Percentiles rank a stretch among this genome's conserved stretches.
These are phyloP conservation scores for Morus bassanus DNA, from an alignment of 2,797 vertebrate species.

Conservation along the genomic window DNA sequence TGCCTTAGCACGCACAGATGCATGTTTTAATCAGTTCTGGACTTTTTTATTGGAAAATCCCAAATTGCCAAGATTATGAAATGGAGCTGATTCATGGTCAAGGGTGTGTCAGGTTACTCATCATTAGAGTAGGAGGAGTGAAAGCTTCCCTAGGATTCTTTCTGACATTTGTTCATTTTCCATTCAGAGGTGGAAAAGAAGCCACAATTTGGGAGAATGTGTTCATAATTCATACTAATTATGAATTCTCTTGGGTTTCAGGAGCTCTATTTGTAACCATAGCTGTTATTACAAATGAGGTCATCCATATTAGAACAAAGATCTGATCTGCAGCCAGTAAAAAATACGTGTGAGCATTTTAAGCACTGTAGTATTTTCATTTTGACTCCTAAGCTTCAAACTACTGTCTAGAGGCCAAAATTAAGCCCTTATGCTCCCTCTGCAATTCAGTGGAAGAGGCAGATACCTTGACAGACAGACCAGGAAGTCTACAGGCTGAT, in stretches of 20 bases:
- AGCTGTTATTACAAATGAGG: neutral
- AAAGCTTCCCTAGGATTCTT: neutral
- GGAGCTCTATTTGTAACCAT: neutral
- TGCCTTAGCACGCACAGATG: neutral
- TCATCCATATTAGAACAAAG: neutral
- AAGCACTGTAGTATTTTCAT: neutral
- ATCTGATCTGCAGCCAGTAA: neutral
- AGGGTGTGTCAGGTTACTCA: slow-evolving; percentile 21
- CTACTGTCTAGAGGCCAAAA: neutral
- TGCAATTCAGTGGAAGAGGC: neutral
- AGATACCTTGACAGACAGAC: neutral
- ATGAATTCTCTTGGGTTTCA: neutral
- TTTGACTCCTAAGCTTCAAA: neutral
- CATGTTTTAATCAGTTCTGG: neutral
- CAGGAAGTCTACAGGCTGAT: neutral
- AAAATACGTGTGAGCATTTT: neutral
- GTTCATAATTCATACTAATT: neutral
- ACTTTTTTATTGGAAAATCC: neutral
- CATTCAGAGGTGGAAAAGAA: neutral
- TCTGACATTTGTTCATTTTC: neutral
- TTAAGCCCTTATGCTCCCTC: neutral
- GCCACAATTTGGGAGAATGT: neutral
- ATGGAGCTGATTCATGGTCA: neutral
- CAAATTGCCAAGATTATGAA: slow-evolving; percentile 3
- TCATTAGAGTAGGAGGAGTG: neutral